Conservation (phyloP, 2,888 invertebrate species). For the Philereme vetulata region DNA sequence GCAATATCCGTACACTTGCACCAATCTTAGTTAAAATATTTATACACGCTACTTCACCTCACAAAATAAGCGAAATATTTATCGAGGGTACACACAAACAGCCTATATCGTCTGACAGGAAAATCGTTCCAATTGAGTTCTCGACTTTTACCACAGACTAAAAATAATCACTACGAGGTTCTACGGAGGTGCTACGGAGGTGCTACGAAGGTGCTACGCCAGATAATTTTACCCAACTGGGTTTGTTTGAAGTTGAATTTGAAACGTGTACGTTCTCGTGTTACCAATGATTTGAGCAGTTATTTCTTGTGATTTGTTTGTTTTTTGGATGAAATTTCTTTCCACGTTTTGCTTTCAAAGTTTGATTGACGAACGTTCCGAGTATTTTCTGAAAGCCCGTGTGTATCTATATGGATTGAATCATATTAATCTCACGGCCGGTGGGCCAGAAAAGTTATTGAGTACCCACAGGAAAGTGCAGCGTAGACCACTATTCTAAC, state of each 20-base stretch:
- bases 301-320: constrained; percentile 4
- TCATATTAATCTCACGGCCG: too few species aligned
- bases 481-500: too few species aligned
- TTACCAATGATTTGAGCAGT: constrained; percentile 16
- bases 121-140: constrained; percentile 33
- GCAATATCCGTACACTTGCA: background rate
- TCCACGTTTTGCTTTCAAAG: background rate
- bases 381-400: too few species aligned
- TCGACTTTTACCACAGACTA: constrained; percentile 15
- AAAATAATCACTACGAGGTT: too few species aligned
- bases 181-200: constrained; percentile 13
- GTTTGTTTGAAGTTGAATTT: constrained; percentile 10
- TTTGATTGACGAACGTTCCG: background rate
- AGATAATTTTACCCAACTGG: too few species aligned
- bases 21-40: constrained; percentile 1
- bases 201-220: constrained; percentile 7
- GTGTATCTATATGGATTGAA: too few species aligned
- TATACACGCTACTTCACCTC: constrained; percentile 12
- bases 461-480: too few species aligned
- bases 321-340: background rate
- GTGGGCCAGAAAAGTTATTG: too few species aligned
- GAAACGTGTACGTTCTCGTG: constrained; percentile 30
- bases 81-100: constrained; percentile 23
- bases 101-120: constrained; percentile 17
- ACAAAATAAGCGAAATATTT: constrained; percentile 13